Evolutionary conservation across 2,113 vertebrate genomes (phyloP), one percentile per base, ranked within the genome.

Genomic region (Mohoua ochrocephala): DNA sequence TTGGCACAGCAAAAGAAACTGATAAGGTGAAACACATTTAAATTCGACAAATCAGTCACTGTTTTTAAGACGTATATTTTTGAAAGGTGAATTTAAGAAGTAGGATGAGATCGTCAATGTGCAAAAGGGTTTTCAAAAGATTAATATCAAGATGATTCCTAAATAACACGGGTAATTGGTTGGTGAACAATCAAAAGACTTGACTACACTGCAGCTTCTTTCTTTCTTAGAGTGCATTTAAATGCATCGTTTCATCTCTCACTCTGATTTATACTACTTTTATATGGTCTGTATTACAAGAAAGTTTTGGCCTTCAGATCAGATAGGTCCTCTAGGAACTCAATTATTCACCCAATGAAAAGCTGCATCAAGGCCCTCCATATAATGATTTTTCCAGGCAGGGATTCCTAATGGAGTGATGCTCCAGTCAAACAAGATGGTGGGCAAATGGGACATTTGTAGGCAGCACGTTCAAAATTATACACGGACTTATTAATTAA

Each of bases 141-240:
- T 81, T 70, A 50, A 78, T 42, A 93, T 89, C 65, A 69, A 82
- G 90, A 89, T 44, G 23, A 71, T 82, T 93, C 67, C 65, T 83
- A 89, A 89, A 91, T 84, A 85, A 90, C 24, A 27, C 6, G 44
- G 52, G 71, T 95, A 97, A 94, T 41, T 94, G 84, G 85, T 70
- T 83, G 50, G 61, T 45, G 70, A 91, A 91, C 67, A 93, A 90
- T 94, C 84, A 90, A 91, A 95, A 82, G 57, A 60, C 53, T 89
- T 75, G 31, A 69, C 65, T 87, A 27, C 15, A 54, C 35, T 47
- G 50, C 0, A 0, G 41, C 67, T 81, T 44, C 47, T 54, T 78
- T 84, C 63, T 92, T 69, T 92, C 74, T 50, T 59, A 7, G 53
- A 86, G 28, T 52, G 11, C 5, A 2, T 89, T 84, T 81, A 91